These are phyloP conservation scores for Simalia tracyae DNA, from an alignment of 2,797 vertebrate species.

Conservation along the genomic window DNA sequence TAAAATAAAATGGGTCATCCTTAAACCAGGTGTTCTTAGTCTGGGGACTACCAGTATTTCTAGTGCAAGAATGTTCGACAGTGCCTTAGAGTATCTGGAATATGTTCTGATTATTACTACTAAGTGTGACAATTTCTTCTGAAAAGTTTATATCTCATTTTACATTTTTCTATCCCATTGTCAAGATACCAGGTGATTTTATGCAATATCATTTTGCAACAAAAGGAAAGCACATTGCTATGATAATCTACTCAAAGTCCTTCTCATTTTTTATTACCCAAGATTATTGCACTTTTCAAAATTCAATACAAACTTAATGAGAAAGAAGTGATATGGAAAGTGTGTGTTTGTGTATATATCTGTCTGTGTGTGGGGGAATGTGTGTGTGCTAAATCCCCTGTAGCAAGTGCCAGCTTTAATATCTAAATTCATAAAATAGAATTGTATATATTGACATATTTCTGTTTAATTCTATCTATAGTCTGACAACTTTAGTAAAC, in stretches of 20 bases:
- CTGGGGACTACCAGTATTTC: neutral
- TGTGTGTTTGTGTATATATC: neutral
- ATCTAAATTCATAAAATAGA: neutral
- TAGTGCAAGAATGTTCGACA: neutral
- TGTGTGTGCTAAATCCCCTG: neutral
- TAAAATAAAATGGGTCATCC: too few relatives aligned
- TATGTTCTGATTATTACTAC: neutral
- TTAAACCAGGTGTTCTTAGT: too few relatives aligned
- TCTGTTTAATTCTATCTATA: fast-evolving
- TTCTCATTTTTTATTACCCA: neutral
- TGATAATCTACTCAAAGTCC: neutral
- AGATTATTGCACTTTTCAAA: neutral
- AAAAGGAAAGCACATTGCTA: neutral
- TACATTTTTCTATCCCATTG: neutral
- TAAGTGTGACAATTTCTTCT: neutral
- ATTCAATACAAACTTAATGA: neutral
- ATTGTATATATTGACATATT: neutral
- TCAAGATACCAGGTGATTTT: neutral
- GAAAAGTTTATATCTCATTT: neutral
- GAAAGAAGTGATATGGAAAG: neutral
- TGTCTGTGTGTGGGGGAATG: neutral
- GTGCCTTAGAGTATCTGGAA: neutral
- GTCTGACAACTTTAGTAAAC: neutral
- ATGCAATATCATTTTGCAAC: neutral
- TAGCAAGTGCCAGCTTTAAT: neutral